Percentiles rank a stretch among this genome's conserved stretches.
These are phyloP conservation scores for Helostoma temminkii DNA, from an alignment of 2,797 vertebrate genomes.

Conservation along the genomic window DNA sequence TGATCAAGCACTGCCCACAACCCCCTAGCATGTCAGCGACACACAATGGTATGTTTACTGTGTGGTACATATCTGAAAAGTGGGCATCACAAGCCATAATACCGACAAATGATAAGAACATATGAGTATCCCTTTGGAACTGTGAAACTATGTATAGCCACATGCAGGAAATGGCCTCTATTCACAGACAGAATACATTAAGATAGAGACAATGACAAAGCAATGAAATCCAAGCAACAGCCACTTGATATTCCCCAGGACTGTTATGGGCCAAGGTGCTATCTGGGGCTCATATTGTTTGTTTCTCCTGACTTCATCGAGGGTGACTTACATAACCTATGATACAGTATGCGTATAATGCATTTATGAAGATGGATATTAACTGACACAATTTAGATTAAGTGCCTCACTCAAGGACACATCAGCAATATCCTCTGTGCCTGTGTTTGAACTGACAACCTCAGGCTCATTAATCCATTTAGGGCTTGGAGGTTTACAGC, in stretches of 20 bases:
- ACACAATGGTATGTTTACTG: conserved; percentile 49
- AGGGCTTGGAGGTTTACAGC: conserved; percentile 61
- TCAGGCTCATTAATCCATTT: conserved; percentile 79
- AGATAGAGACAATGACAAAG: conserved; percentile 55
- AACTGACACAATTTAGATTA: conserved; percentile 77
- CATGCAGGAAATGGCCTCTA: conserved; percentile 4
- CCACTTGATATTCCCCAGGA: conserved; percentile 58
- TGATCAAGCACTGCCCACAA: conserved; percentile 65
- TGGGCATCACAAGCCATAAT: conserved; percentile 26
- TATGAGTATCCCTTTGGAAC: conserved; percentile 29
- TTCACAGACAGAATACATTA: conserved; percentile 38
- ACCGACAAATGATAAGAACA: conserved; percentile 49
- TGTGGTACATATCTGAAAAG: conserved; percentile 44
- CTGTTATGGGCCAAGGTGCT: conserved; percentile 40
- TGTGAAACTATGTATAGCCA: conserved; percentile 29
- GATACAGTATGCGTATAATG: conserved; percentile 70
- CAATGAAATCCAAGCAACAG: conserved; percentile 54
- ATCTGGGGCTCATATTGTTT: conserved; percentile 54
- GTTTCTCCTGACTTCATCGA: conserved; percentile 64
- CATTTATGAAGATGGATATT: conserved; percentile 80
- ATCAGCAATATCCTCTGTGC: conserved; percentile 62
- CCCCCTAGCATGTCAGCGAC: conserved; percentile 38
- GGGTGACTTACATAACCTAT: conserved; percentile 74
- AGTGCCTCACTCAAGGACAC: conserved; percentile 79
- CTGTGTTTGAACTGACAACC: conserved; percentile 75